Base-by-base conservation (phyloP, 2,888 invertebrate species). In the Cataglyphis cursor region DNA sequence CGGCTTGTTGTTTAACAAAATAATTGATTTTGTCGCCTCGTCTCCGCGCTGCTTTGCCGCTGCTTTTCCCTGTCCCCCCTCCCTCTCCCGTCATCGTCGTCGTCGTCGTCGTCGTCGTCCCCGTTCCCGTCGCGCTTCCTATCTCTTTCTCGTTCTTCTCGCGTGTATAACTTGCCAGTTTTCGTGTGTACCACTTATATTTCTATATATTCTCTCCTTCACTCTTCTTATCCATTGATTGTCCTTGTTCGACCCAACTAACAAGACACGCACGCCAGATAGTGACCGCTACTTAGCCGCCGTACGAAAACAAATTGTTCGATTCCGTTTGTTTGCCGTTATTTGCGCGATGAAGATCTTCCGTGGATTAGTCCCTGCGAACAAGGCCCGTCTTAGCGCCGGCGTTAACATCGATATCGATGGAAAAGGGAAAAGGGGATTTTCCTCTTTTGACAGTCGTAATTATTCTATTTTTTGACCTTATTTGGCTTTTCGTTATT, bases 1-100 rank as follows among this genome's bases (percentile, higher is more conserved):
- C 85, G 51, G 89, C 88, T 93, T 94, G 94, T 94, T 94, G 93
- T 94, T 94, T 94, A 94, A 94, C 93, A 93, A 94, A 94, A 93
- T 94, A 94, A 93, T 93, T 93, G 93, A 93, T 94, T 93, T 92
- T 93, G 92, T 93, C 92, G 93, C 92, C 87, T 91, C 89, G 87
- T 89, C 92, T 91, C 87, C 82, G 83, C 82, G 74, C 78, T 78
- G 85, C 86, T 54, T 44, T 73, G 48, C 74, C 54, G 21, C 51
- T 57, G 59, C 64, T 62, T 65, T 64, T 10, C 28, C 66, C 41
- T 31, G 4, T 15, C n/a, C 70, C 15, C 18, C n/a, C 12, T 12
- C 48, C 59, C 62, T 48, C 18, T 10, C 51, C 28, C 72, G 38
- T 10, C 73, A 65, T 78, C 81, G 72, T 65, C 82, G 41, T 61